phyloP scores from a whole-genome alignment of 2,797 vertebrate genomes.

The Hippocampus kuda region DNA sequence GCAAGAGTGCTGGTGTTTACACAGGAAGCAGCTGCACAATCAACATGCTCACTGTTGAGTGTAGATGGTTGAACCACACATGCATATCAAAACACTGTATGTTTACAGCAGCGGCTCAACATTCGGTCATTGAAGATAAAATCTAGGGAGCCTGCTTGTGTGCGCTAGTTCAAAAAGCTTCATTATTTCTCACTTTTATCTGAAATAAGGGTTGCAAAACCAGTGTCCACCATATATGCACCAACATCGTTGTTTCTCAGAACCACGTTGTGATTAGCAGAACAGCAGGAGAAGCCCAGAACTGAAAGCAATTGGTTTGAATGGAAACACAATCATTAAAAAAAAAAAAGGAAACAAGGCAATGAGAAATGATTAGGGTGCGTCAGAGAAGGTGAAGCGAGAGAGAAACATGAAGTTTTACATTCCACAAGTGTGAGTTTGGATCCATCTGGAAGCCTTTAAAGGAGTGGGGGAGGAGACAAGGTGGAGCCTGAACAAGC shows the following conservation, averaged over 20 bases:
- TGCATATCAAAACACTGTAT: not conserved
- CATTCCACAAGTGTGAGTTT: constrained; percentile 41
- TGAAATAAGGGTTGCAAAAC: not conserved
- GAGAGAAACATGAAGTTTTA: constrained; percentile 25
- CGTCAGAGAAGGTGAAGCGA: constrained; percentile 3
- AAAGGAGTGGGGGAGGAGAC: constrained; percentile 16
- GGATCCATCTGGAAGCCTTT: constrained; percentile 52
- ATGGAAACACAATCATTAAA: not conserved
- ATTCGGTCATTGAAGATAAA: not conserved
- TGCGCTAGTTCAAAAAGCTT: not conserved
- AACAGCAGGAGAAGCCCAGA: not conserved
- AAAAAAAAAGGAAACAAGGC: not conserved
- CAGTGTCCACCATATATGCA: not conserved
- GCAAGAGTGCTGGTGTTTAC: constrained; percentile 6
- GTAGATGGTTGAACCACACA: constrained; percentile 5
- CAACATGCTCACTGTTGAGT: constrained; percentile 10
- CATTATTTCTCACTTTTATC: not conserved
- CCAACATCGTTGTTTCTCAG: not conserved
- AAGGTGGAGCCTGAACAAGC: constrained; percentile 18
- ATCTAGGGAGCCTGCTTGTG: not conserved
- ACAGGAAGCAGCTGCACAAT: constrained; percentile 49
- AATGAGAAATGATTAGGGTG: constrained; percentile 2
- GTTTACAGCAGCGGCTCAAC: not conserved
- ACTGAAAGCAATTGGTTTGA: not conserved
- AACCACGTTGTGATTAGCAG: not conserved